Evolutionary conservation across 2,888 invertebrate species (phyloP).

Genomic region (Synanthedon formicaeformis): DNA sequence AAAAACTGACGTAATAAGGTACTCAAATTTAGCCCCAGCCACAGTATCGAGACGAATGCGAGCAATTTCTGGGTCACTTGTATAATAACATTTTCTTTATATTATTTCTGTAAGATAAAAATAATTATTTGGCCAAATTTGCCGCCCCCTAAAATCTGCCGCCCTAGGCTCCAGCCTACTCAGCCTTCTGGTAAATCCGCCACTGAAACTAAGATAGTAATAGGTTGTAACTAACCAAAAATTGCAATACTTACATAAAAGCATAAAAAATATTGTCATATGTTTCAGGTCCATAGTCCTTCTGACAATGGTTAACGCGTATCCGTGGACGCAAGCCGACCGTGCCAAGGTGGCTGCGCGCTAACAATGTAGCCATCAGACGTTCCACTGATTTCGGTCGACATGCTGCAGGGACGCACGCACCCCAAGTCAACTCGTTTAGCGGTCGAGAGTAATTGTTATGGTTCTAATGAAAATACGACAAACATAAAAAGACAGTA

Average conservation of each 20-base stretch:
- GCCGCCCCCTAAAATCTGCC: no score
- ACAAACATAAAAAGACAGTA: no score
- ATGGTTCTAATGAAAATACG: neutral
- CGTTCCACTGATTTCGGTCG: slow-evolving; percentile 34
- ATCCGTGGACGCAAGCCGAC: slow-evolving; percentile 43
- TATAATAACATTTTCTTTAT: no score
- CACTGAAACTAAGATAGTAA: no score
- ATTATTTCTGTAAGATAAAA: no score
- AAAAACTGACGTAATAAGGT: no score
- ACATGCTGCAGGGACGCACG: slow-evolving; percentile 66
- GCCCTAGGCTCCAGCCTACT: no score
- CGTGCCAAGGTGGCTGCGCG: slow-evolving; percentile 47
- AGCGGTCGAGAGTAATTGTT: slow-evolving; percentile 27
- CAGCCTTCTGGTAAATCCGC: no score
- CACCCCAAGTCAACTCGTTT: slow-evolving; percentile 64
- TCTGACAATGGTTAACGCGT: slow-evolving; percentile 36
- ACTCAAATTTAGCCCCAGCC: no score
- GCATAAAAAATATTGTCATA: slow-evolving; percentile 36
- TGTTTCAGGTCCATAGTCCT: slow-evolving; percentile 18
- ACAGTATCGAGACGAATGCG: no score
- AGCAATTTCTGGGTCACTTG: no score
- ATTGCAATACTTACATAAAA: slow-evolving; percentile 36
- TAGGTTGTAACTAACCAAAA: neutral
- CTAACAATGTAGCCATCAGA: slow-evolving; percentile 35
- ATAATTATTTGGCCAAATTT: no score